Evolutionary conservation across 2,888 invertebrate species (phyloP).

Genomic region (Leptinotarsa juncta): DNA sequence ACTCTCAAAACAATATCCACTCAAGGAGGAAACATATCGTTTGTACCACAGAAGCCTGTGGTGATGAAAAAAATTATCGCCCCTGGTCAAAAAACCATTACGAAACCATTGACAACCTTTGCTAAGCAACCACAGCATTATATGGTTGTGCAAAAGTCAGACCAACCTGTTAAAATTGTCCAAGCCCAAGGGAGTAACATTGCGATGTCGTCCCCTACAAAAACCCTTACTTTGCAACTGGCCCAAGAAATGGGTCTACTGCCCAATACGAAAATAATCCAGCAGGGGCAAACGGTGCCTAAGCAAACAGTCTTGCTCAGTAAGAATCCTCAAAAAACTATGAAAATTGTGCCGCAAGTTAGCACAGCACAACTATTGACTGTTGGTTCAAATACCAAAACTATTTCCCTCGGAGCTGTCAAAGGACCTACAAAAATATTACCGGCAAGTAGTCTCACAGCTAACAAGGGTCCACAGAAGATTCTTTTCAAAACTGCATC

Average conservation of each 20-base stretch:
- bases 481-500: slow-evolving; percentile 67
- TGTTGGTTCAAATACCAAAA: slow-evolving; percentile 56
- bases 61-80: slow-evolving; percentile 62
- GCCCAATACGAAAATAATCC: slow-evolving; percentile 67
- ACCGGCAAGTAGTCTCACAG: slow-evolving; percentile 71
- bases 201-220: slow-evolving; percentile 65
- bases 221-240: slow-evolving; percentile 75
- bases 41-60: slow-evolving; percentile 59
- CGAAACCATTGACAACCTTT: slow-evolving; percentile 51
- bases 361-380: slow-evolving; percentile 54
- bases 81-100: slow-evolving; percentile 50
- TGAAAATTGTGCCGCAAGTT: slow-evolving; percentile 61
- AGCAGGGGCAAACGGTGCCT: slow-evolving; percentile 58
- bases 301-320: slow-evolving; percentile 66
- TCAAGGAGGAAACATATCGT: slow-evolving; percentile 49
- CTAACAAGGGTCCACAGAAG: slow-evolving; percentile 68
- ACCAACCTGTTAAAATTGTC: slow-evolving; percentile 53
- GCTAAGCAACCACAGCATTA: slow-evolving; percentile 55
- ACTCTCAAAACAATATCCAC: slow-evolving; percentile 55
- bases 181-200: slow-evolving; percentile 48
- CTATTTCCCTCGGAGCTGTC: slow-evolving; percentile 64
- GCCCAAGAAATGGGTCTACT: slow-evolving; percentile 74
- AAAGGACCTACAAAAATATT: slow-evolving; percentile 80
- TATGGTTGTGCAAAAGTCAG: slow-evolving; percentile 58
- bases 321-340: slow-evolving; percentile 60